phyloP scores from a whole-genome alignment of 2,888 invertebrate species.

The Adineta ricciae region DNA sequence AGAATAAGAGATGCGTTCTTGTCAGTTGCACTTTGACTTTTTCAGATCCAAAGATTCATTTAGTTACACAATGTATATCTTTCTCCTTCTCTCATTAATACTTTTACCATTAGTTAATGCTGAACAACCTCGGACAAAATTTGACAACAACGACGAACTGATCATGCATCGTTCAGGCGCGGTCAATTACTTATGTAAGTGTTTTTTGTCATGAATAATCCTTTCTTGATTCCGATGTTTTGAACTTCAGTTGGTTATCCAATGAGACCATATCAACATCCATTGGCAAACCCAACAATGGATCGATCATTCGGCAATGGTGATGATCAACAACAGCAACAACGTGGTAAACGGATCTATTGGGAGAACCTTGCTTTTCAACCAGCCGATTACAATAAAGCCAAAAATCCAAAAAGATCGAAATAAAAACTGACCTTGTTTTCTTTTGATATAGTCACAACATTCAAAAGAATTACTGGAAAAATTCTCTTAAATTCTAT shows the following conservation, averaged over 20 bases:
- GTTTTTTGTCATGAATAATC: neutral
- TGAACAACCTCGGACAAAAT: neutral
- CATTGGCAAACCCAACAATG: neutral
- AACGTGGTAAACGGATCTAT: neutral
- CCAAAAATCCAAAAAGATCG: neutral
- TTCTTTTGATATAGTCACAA: neutral
- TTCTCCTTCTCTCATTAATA: neutral
- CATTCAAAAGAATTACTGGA: neutral
- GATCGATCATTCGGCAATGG: neutral
- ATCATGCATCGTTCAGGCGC: neutral
- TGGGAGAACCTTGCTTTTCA: neutral
- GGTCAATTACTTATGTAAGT: neutral
- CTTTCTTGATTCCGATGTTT: neutral
- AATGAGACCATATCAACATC: neutral
- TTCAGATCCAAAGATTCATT: too few relatives aligned
- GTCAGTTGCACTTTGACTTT: too few relatives aligned
- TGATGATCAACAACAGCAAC: neutral
- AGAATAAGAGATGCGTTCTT: too few relatives aligned
- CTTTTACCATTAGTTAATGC: neutral
- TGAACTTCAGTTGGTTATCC: neutral
- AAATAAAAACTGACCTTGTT: neutral
- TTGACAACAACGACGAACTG: neutral
- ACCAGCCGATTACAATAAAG: neutral
- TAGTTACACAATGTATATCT: neutral
- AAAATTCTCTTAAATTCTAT: too few relatives aligned